Percentiles rank a stretch among this genome's conserved stretches.
phyloP scores from a whole-genome alignment of 2,113 vertebrate genomes.

The Mobula hypostoma region DNA sequence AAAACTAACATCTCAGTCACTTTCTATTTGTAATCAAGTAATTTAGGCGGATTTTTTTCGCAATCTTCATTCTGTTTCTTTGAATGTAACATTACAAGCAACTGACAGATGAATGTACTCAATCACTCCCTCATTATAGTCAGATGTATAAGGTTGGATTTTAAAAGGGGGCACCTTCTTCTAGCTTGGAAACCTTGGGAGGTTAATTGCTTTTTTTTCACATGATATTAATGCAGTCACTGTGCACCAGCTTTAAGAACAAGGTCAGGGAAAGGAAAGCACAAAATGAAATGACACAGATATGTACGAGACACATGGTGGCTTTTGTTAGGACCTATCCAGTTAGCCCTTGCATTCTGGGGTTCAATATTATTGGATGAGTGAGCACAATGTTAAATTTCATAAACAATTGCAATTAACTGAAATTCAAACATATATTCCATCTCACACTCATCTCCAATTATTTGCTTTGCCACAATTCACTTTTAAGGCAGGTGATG shows the following conservation, averaged over 20 bases:
- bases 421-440: background rate
- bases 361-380: background rate
- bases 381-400: background rate
- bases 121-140: background rate
- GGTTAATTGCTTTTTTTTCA: background rate
- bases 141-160: background rate
- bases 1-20: background rate
- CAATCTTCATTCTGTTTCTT: background rate
- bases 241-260: background rate
- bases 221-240: constrained; percentile 4
- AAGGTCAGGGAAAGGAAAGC: background rate
- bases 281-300: background rate
- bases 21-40: background rate
- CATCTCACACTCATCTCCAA: background rate
- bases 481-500: background rate
- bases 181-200: background rate
- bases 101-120: background rate
- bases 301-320: background rate
- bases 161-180: background rate
- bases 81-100: background rate
- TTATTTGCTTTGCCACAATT: background rate
- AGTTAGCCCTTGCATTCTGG: background rate
- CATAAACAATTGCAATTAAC: background rate
- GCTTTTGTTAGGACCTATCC: background rate
- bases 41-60: background rate